These are phyloP conservation scores for Thysanoteuthis rhombus DNA, from an alignment of 2,888 invertebrate species.

Conservation along the genomic window DNA sequence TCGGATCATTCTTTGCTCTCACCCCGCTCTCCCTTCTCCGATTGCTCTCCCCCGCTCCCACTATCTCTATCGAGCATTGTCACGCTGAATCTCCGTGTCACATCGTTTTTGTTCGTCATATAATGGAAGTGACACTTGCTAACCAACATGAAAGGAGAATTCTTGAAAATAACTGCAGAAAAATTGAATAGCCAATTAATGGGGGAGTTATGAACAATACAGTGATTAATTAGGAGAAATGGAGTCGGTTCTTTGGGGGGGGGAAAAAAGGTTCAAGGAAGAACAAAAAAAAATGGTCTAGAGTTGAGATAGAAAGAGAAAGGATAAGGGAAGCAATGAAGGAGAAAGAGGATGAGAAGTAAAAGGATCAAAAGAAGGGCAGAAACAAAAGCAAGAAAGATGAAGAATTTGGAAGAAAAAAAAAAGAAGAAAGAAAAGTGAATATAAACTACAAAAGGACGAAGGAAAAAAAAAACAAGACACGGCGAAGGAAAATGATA, in stretches of 20 bases:
- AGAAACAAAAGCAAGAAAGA: too few relatives aligned
- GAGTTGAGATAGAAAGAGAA: too few relatives aligned
- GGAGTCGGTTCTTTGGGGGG: not conserved
- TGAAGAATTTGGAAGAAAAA: too few relatives aligned
- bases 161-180: conserved; percentile 12
- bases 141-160: not conserved
- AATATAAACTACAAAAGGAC: too few relatives aligned
- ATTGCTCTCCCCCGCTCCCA: not conserved
- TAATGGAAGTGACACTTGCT: conserved; percentile 12
- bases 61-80: not conserved
- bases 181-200: not conserved
- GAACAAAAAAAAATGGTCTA: not conserved
- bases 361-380: too few relatives aligned
- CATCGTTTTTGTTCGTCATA: not conserved
- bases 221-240: not conserved
- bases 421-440: too few relatives aligned
- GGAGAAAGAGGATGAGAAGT: too few relatives aligned
- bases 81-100: not conserved
- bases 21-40: too few relatives aligned
- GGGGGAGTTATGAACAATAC: not conserved
- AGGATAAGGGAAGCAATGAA: too few relatives aligned
- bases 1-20: too few relatives aligned
- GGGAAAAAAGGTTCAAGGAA: not conserved
- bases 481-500: too few relatives aligned
- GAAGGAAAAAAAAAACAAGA: too few relatives aligned